Conservation (phyloP, 2,797 vertebrate genomes). For the Pseudochromis fuscus region DNA sequence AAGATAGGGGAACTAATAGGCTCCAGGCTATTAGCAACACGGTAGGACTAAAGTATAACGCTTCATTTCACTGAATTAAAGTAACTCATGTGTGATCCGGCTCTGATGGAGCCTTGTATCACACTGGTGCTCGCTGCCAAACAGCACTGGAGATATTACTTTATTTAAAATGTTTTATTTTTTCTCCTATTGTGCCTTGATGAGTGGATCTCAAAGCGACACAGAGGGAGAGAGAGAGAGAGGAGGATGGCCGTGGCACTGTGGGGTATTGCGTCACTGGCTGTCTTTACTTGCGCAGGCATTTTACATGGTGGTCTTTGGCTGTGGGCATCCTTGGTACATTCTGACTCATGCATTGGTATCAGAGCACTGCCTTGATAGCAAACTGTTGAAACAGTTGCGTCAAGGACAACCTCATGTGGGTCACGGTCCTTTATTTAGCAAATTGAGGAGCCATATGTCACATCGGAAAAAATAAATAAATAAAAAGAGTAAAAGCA, state of each 20-base stretch:
- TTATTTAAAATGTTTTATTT: constrained; percentile 33
- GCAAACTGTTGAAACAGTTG: constrained; percentile 51
- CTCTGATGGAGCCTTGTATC: constrained; percentile 44
- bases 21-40: constrained; percentile 74
- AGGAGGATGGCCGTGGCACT: constrained; percentile 36
- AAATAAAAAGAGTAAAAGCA: not conserved
- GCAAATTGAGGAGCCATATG: not conserved
- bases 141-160: constrained; percentile 45
- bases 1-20: constrained; percentile 73
- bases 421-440: not conserved
- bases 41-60: constrained; percentile 63
- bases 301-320: constrained; percentile 69
- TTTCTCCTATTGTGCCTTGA: not conserved
- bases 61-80: constrained; percentile 73
- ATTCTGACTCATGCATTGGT: constrained; percentile 54
- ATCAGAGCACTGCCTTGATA: constrained; percentile 41
- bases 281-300: constrained; percentile 70
- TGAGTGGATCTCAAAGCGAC: constrained; percentile 30
- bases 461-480: not conserved
- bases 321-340: constrained; percentile 48
- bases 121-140: constrained; percentile 30
- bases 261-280: constrained; percentile 69
- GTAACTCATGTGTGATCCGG: constrained; percentile 63
- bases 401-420: constrained; percentile 27
- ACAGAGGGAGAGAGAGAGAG: constrained; percentile 13